phyloP scores from a whole-genome alignment of 2,113 vertebrate genomes.

The Morone saxatilis region DNA sequence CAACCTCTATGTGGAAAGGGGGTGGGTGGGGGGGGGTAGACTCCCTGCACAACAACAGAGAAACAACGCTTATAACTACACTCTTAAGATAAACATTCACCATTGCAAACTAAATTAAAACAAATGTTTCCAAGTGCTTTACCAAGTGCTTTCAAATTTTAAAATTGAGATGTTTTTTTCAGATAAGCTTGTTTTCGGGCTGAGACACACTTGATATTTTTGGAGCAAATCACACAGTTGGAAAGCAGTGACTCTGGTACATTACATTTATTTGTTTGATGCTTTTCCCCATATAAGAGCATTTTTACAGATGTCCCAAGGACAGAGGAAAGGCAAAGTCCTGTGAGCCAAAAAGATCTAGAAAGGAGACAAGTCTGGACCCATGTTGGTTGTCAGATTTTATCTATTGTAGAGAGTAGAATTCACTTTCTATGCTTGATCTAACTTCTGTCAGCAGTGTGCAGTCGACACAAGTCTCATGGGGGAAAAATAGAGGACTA shows the following conservation, averaged over 20 bases:
- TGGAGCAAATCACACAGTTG: slow-evolving; percentile 66
- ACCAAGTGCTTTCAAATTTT: slow-evolving; percentile 68
- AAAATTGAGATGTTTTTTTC: slow-evolving; percentile 54
- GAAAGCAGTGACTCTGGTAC: slow-evolving; percentile 57
- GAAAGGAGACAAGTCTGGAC: slow-evolving; percentile 67
- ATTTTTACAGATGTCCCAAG: slow-evolving; percentile 52
- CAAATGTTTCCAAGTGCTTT: slow-evolving; percentile 70
- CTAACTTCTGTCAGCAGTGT: slow-evolving; percentile 70
- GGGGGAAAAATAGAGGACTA: slow-evolving; percentile 46
- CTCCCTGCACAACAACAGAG: slow-evolving; percentile 66
- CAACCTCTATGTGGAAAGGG: slow-evolving; percentile 51
- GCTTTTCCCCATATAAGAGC: slow-evolving; percentile 65
- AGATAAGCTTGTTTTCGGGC: slow-evolving; percentile 64
- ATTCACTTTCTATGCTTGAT: slow-evolving; percentile 72
- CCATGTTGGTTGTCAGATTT: slow-evolving; percentile 78
- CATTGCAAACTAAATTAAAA: slow-evolving; percentile 71
- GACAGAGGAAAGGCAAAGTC: slow-evolving; percentile 52
- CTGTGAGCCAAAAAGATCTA: slow-evolving; percentile 65
- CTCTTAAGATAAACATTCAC: slow-evolving; percentile 67
- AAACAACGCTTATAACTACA: slow-evolving; percentile 65
- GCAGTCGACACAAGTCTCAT: slow-evolving; percentile 59
- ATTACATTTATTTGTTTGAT: slow-evolving; percentile 59
- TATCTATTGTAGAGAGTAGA: slow-evolving; percentile 66
- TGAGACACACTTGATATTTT: slow-evolving; percentile 51
- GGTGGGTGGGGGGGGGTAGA: slow-evolving; percentile 28